Percentiles rank a stretch among this genome's conserved stretches.
Conservation (phyloP, 2,113 vertebrate genomes). For the Lophius piscatorius region DNA sequence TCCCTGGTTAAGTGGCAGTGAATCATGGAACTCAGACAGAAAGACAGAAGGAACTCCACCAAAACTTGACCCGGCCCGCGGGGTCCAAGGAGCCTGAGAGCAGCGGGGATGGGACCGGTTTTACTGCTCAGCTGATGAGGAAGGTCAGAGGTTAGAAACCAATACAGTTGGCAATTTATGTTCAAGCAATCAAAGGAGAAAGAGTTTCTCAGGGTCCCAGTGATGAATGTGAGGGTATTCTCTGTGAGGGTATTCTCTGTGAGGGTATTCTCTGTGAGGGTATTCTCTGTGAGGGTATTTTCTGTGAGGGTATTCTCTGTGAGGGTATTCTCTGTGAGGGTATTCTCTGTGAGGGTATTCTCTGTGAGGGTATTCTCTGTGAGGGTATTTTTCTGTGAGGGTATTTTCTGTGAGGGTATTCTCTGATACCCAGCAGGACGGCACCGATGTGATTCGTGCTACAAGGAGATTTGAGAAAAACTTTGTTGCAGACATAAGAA, state of each 20-base stretch:
- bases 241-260: too few species aligned
- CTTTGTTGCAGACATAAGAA: conserved; percentile 57
- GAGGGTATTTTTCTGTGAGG: too few species aligned
- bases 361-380: too few species aligned
- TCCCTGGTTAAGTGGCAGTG: conserved; percentile 67
- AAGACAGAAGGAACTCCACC: conserved; percentile 59
- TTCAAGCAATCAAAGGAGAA: conserved; percentile 42
- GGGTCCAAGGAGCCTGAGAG: conserved; percentile 72
- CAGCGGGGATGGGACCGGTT: conserved; percentile 49
- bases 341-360: too few species aligned
- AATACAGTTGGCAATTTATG: conserved; percentile 16
- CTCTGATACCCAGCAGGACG: conserved; percentile 37
- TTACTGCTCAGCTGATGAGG: conserved; percentile 56
- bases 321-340: too few species aligned
- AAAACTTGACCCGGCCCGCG: conserved; percentile 66
- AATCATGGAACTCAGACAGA: conserved; percentile 67
- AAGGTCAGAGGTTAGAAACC: conserved; percentile 59
- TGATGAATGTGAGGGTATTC: conserved; percentile 49
- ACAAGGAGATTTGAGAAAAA: conserved; percentile 44
- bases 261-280: too few species aligned
- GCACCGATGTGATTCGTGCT: conserved; percentile 35
- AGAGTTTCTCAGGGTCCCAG: conserved; percentile 42
- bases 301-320: too few species aligned
- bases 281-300: too few species aligned
- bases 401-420: too few species aligned